Evolutionary conservation across 2,797 vertebrate genomes (phyloP), one percentile per base, ranked within the genome.

Genomic region (Acomys russatus): DNA sequence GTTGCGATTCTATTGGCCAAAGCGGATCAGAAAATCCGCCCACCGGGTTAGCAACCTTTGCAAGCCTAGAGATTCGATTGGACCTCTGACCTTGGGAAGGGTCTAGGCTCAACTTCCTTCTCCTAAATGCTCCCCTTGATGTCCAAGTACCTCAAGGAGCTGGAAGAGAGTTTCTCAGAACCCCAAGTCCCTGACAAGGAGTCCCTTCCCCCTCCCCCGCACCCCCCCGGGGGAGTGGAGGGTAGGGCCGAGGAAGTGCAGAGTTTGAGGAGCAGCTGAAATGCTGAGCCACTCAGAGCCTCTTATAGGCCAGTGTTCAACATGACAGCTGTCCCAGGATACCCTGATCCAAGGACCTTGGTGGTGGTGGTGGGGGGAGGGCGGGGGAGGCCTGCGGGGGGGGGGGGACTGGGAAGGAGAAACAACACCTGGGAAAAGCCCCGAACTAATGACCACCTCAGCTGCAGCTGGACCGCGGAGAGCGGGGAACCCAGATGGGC

Each of bases 271-370:
- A 20, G 28, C 9, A 77, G 22, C 2, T 18, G 51, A 63, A 35
- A 38, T 12, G 12, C 1, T 10, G 15, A 35, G 22, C 51, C 28
- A 18, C 35, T 0, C 22, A 1, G n/a, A 0, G 5, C 11, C 17
- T 25, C 30, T 78, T 61, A 59, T 12, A 22, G 11, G 28, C 79
- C 51, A 76, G 73, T 70, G 88, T 61, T 20, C 88, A 82, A 7
- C 92, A 80, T 59, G 85, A 12, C 63, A 73, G 8, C 92, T 20
- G 0, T 14, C 30, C 77, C 25, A n/a, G 17, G 44, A 15, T 10
- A 4, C 25, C n/a, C 23, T 64, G 22, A 89, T 22, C 15, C 70
- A 25, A 23, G 23, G 54, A 30, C 44, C 44, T 44, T 44, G 3
- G 44, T 44, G 44, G 44, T 3, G 44, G 44, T 4, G 44, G 44